Evolutionary conservation across 2,888 invertebrate genomes (phyloP).

Genomic region (Gymnocheta viridis): DNA sequence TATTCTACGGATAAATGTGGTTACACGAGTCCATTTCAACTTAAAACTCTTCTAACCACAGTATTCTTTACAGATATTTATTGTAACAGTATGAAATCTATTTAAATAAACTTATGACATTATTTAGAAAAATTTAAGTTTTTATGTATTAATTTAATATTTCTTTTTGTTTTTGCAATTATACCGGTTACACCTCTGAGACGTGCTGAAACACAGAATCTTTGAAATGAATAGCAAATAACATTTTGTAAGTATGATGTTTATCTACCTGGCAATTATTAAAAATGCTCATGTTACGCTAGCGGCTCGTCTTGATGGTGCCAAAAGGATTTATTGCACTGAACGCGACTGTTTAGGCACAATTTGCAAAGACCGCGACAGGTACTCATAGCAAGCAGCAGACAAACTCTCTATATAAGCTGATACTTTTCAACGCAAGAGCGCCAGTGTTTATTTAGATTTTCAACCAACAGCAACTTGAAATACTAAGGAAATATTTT

Average conservation of each 20-base stretch:
- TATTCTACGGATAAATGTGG: no score
- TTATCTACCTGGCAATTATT: slow-evolving; percentile 47
- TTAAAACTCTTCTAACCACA: no score
- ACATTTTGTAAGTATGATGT: slow-evolving; percentile 39
- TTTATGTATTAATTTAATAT: no score
- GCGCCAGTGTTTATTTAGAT: slow-evolving; percentile 34
- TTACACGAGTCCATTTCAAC: no score
- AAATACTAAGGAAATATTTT: background rate
- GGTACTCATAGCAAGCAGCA: slow-evolving; percentile 26
- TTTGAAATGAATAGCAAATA: slow-evolving; percentile 30
- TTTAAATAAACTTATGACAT: no score
- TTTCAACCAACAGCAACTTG: slow-evolving; percentile 7
- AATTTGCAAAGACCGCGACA: slow-evolving; percentile 68
- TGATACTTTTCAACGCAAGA: background rate
- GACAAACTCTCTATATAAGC: slow-evolving; percentile 39
- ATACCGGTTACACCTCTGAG: background rate
- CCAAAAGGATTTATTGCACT: slow-evolving; percentile 75
- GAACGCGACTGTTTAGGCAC: slow-evolving; percentile 74
- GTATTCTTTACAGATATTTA: no score
- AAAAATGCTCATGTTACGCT: slow-evolving; percentile 48
- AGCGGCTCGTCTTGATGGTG: slow-evolving; percentile 43
- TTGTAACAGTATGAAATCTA: no score
- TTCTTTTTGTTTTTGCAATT: background rate
- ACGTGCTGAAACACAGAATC: background rate
- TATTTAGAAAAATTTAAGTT: no score